Base-by-base conservation (phyloP, 2,888 invertebrate species). In the Drosophila engyochracea region DNA sequence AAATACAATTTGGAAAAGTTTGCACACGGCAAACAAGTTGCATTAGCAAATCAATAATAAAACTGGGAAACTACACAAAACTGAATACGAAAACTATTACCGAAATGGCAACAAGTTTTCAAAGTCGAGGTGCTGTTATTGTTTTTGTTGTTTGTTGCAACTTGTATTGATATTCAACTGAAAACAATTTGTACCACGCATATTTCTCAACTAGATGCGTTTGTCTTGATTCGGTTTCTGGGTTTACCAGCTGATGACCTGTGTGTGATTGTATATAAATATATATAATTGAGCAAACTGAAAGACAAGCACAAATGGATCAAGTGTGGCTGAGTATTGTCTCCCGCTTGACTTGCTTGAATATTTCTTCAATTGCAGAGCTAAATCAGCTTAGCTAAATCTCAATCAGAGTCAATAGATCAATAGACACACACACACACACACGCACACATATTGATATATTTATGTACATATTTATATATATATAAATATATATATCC, bases 301-400 rank as follows among this genome's bases (percentile, higher is more conserved):
- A 47, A 37, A 33, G 31, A 14, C 41, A 14, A 5, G 28, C 53
- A 25, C 5, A 19, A 30, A 6, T 28, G 22, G 22, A 25, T 19
- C 22, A 59, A 55, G 25, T 37, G 31, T 22, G 33, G 12, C 41
- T 53, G 57, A 41, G 33, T 57, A 57, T 35, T 31, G 9, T 66
- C 22, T 55, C 30, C 14, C 41, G 44, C 39, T 55, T 30, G 30
- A 16, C 22, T 51, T 61, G 41, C 31, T 37, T 61, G 41, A 28
- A 30, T 51, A 57, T 67, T 60, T 55, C 64, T 47, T 65, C 76
- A 87, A 74, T 87, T 88, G 69, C 68, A 30, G 70, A 85, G 88
- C 81, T 78, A 81, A 83, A 83, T 76, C 62, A 78, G 76, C 74
- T 82, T 73, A 82, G 86, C 84, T 84, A 71, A 89, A 78, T 83